Evolutionary conservation across 2,888 invertebrate genomes (phyloP).

Genomic region (Microctonus brassicae): DNA sequence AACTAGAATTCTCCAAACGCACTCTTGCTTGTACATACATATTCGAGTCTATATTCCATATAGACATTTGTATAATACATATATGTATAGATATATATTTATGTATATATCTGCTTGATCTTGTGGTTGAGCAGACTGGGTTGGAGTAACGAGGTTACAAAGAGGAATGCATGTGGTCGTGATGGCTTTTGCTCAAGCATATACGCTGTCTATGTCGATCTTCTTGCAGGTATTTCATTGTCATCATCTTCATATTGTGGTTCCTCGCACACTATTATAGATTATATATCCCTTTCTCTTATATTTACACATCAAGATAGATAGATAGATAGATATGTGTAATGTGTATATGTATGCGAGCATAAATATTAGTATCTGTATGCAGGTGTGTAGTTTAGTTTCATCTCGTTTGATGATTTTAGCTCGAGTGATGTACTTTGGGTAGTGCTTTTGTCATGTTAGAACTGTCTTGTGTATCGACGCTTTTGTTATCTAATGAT

Average conservation of each 20-base stretch:
- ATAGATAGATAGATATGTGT: no score
- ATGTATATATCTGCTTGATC: constrained; percentile 43
- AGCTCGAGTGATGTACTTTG: background rate
- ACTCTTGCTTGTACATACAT: constrained; percentile 9
- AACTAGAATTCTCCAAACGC: constrained; percentile 43
- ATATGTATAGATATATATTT: no score
- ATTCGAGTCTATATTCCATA: background rate
- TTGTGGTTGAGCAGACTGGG: constrained; percentile 58
- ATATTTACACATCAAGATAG: no score
- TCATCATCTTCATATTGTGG: background rate
- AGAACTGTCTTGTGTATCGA: background rate
- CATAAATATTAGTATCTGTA: no score
- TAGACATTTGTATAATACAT: background rate
- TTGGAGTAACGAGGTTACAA: constrained; percentile 58
- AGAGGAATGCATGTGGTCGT: constrained; percentile 52
- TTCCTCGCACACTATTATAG: background rate
- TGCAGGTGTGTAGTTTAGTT: no score
- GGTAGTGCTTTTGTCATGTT: constrained; percentile 10
- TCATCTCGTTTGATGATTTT: no score
- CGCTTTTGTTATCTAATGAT: constrained; percentile 42
- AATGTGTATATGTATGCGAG: no score
- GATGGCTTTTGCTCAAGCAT: constrained; percentile 52
- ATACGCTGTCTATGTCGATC: constrained; percentile 36
- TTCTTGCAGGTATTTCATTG: background rate
- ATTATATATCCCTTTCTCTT: no score